Evolutionary conservation across 2,797 vertebrate genomes (phyloP).

Genomic region (Mallotus villosus): DNA sequence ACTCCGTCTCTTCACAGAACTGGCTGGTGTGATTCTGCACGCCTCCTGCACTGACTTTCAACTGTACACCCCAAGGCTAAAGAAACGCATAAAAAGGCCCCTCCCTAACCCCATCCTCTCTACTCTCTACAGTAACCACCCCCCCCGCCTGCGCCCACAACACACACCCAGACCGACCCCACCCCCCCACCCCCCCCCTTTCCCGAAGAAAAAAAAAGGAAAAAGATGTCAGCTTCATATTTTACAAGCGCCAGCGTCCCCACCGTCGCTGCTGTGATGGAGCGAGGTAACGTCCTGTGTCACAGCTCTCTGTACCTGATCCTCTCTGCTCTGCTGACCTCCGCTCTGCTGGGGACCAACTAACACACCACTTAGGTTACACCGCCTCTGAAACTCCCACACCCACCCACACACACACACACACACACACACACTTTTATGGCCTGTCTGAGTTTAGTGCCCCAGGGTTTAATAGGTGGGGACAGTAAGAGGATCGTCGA

Average conservation of each 20-base stretch:
- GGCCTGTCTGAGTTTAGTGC: not conserved
- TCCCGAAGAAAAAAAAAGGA: constrained; percentile 35
- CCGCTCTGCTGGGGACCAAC: constrained; percentile 35
- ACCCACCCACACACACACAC: constrained; percentile 3
- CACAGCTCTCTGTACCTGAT: constrained; percentile 54
- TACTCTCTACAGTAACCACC: not conserved
- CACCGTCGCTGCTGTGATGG: constrained; percentile 39
- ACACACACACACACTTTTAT: constrained; percentile 5
- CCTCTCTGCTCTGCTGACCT: constrained; percentile 54
- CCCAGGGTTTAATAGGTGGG: not conserved
- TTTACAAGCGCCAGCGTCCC: constrained; percentile 66
- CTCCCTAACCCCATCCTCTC: constrained; percentile 53
- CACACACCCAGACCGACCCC: constrained; percentile 31
- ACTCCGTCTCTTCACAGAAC: constrained; percentile 49
- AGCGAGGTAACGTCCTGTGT: constrained; percentile 60
- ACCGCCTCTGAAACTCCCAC: not conserved
- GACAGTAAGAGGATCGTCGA: not conserved
- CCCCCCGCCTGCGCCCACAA: constrained; percentile 39
- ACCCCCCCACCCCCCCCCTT: constrained; percentile 21
- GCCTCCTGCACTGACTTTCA: constrained; percentile 67
- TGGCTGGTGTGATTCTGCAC: constrained; percentile 68
- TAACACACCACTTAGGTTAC: constrained; percentile 53
- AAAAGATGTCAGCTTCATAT: constrained; percentile 58
- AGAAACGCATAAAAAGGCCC: constrained; percentile 63
- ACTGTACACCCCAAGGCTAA: constrained; percentile 67